Evolutionary conservation across 1,140 invertebrate species (phyloP), one percentile per base, ranked within the genome.

Genomic region (Drosophila rhopaloa): DNA sequence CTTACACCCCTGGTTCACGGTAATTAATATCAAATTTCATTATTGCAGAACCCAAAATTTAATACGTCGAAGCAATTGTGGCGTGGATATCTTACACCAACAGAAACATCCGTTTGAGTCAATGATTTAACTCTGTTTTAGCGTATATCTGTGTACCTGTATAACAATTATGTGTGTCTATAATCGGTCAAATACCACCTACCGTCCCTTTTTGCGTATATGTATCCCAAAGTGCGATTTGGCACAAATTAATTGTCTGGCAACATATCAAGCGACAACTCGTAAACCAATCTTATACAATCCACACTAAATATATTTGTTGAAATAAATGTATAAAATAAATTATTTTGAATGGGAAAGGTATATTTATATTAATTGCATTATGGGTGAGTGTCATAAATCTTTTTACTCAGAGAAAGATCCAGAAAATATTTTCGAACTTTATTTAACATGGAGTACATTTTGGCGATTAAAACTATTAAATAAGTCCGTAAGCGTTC

Each of bases 31-130:
- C 2, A 4, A 27, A 68, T 83, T 79, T 77, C 66, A 51, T 62
- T 59, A 40, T 89, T 89, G 29, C 85, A 89, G 84, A 89, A 89
- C 84, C 66, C 74, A 91, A 81, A 91, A 89, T 84, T 83, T 91
- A 65, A 91, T 91, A 85, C 84, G 89, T 63, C 88, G 89, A 85
- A 91, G 84, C 83, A 76, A 86, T 77, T 86, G 84, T 91, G 89
- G 84, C 76, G 81, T 68, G 89, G 89, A 91, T 91, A 81, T 86
- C 59, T 89, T 76, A 83, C 89, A 83, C 68, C 89, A 91, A 91
- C 84, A 89, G 89, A 91, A 91, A 91, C 89, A 74, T 86, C 89
- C 79, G 89, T 91, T 91, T 91, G 89, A 91, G 47, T 91, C 89
- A 62, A 90, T 91, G 79, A 91, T 91, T 61, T 91, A 89, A 55